A percentile compares a stretch with the other conserved stretches of the same genome.
These are phyloP conservation scores for Calycopis cecrops DNA, from an alignment of 1,140 invertebrate species.

Conservation along the genomic window DNA sequence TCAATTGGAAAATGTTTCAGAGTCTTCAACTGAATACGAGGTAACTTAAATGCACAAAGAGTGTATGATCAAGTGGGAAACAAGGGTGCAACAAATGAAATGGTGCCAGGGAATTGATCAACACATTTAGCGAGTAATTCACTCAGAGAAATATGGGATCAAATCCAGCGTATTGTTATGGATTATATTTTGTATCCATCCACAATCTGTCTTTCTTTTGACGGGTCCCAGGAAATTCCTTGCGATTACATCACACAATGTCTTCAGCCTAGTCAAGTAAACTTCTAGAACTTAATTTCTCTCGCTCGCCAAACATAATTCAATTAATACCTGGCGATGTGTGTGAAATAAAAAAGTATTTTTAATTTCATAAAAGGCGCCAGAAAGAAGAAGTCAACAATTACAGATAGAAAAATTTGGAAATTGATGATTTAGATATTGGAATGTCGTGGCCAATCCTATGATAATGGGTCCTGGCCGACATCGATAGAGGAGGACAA, in stretches of 20 bases:
- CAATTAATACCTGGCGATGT: constrained; percentile 23
- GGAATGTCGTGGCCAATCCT: constrained; percentile 29
- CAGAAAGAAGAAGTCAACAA: constrained; percentile 26
- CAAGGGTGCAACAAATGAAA: constrained; percentile 28
- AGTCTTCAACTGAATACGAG: constrained; percentile 28
- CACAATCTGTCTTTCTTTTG: constrained; percentile 23
- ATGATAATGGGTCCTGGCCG: constrained; percentile 26
- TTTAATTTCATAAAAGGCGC: constrained; percentile 25
- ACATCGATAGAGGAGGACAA: constrained; percentile 26
- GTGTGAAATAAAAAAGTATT: constrained; percentile 30
- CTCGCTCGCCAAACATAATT: constrained; percentile 24
- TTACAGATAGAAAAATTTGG: constrained; percentile 25
- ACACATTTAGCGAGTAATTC: constrained; percentile 24
- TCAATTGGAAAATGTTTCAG: constrained; percentile 28
- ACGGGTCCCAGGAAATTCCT: constrained; percentile 22
- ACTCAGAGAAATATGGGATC: constrained; percentile 26
- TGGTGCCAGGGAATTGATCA: constrained; percentile 28
- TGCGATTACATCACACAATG: constrained; percentile 20
- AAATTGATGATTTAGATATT: constrained; percentile 27
- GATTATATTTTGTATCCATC: constrained; percentile 23
- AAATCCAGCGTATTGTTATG: constrained; percentile 23
- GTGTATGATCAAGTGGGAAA: constrained; percentile 30
- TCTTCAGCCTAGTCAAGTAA: constrained; percentile 22
- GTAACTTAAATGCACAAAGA: constrained; percentile 30
- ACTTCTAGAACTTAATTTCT: constrained; percentile 22